Evolutionary conservation across 2,888 invertebrate genomes (phyloP), one percentile per base, ranked within the genome.

Genomic region (Gastrophysa polygoni): DNA sequence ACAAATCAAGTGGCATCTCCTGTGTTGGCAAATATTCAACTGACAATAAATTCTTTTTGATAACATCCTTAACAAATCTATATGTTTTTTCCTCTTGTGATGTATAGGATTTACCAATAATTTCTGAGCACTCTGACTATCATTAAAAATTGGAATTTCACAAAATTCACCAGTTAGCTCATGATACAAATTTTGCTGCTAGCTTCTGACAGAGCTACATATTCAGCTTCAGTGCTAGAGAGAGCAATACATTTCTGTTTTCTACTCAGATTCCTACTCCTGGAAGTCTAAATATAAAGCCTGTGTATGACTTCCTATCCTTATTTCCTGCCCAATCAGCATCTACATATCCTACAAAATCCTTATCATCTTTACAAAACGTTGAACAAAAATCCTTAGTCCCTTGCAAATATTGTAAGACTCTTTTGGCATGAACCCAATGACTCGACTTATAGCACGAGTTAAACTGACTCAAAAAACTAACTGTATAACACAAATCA

Each of bases 311-410:
- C 5, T 1, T 8, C 5, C 44, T 44, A 44, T 8, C 8, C 8
- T 44, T 18, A 46, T 46, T 46, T 17, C 18, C 46, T 10, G 18
- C 46, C 17, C 46, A 46, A 46, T 46, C 46, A 18, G 46, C 18
- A 46, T 46, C 46, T 46, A 46, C 16, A 14, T 46, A 46, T 14
- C 46, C 46, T 46, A 20, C 1, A 18, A 46, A 1, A 10, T 46
- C 46, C 16, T 46, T 46, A 18, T 46, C 16, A 10, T 46, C 44
- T 14, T 44, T 5, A 44, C 8, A 8, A 17, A 44, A 44, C 1
- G 44, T 44, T 14, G 17, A 44, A 44, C 44, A 44, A 46, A 46
- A 46, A 46, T 46, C 46, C 21, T 46, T 18, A 18, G 46, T 46
- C 21, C 1, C 18, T 11, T 46, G 6, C 11, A 46, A 46, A n/a